phyloP scores from a whole-genome alignment of 1,140 invertebrate genomes.

The Papilio polytes region DNA sequence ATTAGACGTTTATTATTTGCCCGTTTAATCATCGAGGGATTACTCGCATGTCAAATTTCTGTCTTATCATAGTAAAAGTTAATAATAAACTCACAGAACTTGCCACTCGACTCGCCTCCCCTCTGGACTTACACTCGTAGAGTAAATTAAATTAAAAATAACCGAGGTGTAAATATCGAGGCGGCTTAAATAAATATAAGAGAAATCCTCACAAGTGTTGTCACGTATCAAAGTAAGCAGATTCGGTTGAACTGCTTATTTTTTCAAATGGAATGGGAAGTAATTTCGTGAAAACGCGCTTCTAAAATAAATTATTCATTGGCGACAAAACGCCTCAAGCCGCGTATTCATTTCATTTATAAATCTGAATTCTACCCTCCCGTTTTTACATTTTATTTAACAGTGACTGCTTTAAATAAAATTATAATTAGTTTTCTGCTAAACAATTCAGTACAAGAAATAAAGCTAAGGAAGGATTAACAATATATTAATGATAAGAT shows the following conservation, averaged over 20 bases:
- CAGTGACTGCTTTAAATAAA: constrained; percentile 73
- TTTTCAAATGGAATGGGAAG: constrained; percentile 76
- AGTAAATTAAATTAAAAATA: constrained; percentile 18
- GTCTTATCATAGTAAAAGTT: neutral
- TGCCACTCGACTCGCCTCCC: neutral
- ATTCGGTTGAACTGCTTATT: constrained; percentile 56
- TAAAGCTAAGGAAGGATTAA: neutral
- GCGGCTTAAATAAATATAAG: neutral
- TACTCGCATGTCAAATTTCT: too few species aligned
- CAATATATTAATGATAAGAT: neutral
- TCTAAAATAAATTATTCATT: constrained; percentile 82
- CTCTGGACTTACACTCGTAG: neutral
- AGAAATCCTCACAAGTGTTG: constrained; percentile 27
- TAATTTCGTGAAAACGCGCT: constrained; percentile 79
- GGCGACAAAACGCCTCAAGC: constrained; percentile 78
- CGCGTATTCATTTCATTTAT: constrained; percentile 82
- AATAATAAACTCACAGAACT: neutral
- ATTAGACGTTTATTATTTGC: too few species aligned
- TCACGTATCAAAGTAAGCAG: constrained; percentile 34
- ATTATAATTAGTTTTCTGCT: constrained; percentile 60
- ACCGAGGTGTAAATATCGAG: constrained; percentile 6
- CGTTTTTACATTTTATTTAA: constrained; percentile 68
- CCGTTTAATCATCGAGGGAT: too few species aligned
- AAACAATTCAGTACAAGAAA: neutral
- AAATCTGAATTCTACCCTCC: constrained; percentile 78